Evolutionary conservation across 2,797 vertebrate genomes (phyloP), one percentile per base, ranked within the genome.

Genomic region (Coregonus sp.): DNA sequence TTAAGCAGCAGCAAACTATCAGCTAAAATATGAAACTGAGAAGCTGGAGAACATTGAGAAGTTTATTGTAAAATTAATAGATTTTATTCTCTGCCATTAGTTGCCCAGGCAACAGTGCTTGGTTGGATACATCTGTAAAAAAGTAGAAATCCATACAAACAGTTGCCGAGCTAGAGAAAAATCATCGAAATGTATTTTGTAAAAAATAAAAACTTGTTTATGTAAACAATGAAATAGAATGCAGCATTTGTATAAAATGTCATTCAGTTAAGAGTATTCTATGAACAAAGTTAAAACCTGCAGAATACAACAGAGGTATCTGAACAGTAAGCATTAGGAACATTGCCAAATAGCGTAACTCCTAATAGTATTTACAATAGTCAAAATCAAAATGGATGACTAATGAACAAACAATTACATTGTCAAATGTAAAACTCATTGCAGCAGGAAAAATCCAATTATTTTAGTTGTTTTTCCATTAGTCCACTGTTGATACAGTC

Each of bases 391-490:
- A 72, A 79, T 16, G 14, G 61, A 20, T 65, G 33, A 25, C 68
- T n/a, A 75, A 80, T 52, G 80, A 82, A 69, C 59, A 85, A 79
- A 35, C 80, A 89, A 77, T 71, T 11, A 77, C 15, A 86, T 50
- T 12, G 2, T 25, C n/a, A 25, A 66, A 33, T 14, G 9, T 75
- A 81, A 80, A 85, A 86, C 33, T 66, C 33, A 75, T 15, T 63
- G 63, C 72, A 75, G 70, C 25, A 25, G 25, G 25, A 25, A 25
- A 25, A 25, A 25, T 25, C 25, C 25, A 25, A 25, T 25, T 25
- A 25, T 25, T 25, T 25, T 25, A 25, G 25, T 25, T 47, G 40
- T 47, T 47, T 47, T 25, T 25, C 25, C 25, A 47, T 47, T 47
- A 47, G 40, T 47, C 40, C 40, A 47, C 7, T 47, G 40, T 11